These are phyloP conservation scores for Panagrolaimus sp. DNA, from an alignment of 1,140 invertebrate species.

Conservation along the genomic window DNA sequence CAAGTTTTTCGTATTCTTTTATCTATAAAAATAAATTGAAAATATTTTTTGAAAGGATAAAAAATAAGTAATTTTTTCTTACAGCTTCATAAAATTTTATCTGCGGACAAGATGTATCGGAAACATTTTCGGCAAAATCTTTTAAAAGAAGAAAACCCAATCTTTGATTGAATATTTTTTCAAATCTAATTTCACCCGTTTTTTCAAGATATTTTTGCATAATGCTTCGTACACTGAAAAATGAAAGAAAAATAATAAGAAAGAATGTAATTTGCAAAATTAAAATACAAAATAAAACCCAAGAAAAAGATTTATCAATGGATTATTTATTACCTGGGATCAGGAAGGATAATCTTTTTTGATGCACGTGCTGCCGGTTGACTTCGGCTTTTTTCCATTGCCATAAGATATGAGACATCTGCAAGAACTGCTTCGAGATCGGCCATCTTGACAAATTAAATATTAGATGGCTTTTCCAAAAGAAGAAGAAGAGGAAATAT, in stretches of 20 bases:
- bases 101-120: slow-evolving; percentile 90
- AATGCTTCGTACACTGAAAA: slow-evolving; percentile 90
- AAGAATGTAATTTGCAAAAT: slow-evolving; percentile 17
- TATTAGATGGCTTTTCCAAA: too few relatives aligned
- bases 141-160: slow-evolving; percentile 98
- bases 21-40: slow-evolving; percentile 70
- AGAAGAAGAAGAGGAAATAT: too few relatives aligned
- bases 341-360: slow-evolving; percentile 96
- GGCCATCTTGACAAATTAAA: slow-evolving; percentile 73
- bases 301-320: background rate
- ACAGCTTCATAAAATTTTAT: slow-evolving; percentile 98
- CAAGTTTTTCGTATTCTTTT: slow-evolving; percentile 94
- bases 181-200: slow-evolving; percentile 96
- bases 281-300: slow-evolving; percentile 12
- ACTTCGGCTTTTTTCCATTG: slow-evolving; percentile 99
- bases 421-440: slow-evolving; percentile 98
- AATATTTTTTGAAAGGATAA: slow-evolving; percentile 16
- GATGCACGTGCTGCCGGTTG: slow-evolving; percentile 96
- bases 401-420: slow-evolving; percentile 99
- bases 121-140: slow-evolving; percentile 95
- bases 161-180: slow-evolving; percentile 99
- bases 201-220: slow-evolving; percentile 99
- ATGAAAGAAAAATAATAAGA: slow-evolving; percentile 14
- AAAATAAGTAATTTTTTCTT: slow-evolving; percentile 18
- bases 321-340: slow-evolving; percentile 86